Conservation (phyloP, 2,888 invertebrate genomes). For the Troides aeacus region DNA sequence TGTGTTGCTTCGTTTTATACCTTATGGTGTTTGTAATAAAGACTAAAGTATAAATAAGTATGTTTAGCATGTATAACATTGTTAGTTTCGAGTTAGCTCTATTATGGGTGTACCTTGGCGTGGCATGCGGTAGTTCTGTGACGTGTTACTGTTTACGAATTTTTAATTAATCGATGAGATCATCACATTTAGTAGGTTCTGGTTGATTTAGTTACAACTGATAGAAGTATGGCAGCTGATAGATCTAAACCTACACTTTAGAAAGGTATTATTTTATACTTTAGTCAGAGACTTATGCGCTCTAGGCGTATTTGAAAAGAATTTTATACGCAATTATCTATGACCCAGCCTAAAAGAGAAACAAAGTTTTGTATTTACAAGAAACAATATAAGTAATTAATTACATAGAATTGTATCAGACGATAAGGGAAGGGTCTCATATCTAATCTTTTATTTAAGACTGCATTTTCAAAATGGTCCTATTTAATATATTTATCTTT, state of each 20-base stretch:
- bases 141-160: slow-evolving; percentile 62
- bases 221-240: background rate
- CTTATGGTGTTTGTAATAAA: slow-evolving; percentile 31
- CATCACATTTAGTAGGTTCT: slow-evolving; percentile 35
- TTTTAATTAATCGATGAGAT: slow-evolving; percentile 61
- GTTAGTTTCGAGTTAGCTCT: slow-evolving; percentile 48
- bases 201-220: background rate
- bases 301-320: background rate
- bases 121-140: slow-evolving; percentile 62
- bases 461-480: too few species aligned
- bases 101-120: slow-evolving; percentile 74
- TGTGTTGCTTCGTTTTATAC: slow-evolving; percentile 35
- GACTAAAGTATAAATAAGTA: slow-evolving; percentile 34
- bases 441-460: too few species aligned
- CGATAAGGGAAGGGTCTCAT: too few species aligned
- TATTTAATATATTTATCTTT: too few species aligned
- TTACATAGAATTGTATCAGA: too few species aligned
- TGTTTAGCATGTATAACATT: slow-evolving; percentile 41
- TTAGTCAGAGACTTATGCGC: background rate
- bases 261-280: background rate
- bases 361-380: too few species aligned
- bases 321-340: background rate
- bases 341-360: too few species aligned
- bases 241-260: background rate
- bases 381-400: too few species aligned